Base-by-base conservation (phyloP, 1,140 invertebrate genomes). In the Andrena cerasifolii region DNA sequence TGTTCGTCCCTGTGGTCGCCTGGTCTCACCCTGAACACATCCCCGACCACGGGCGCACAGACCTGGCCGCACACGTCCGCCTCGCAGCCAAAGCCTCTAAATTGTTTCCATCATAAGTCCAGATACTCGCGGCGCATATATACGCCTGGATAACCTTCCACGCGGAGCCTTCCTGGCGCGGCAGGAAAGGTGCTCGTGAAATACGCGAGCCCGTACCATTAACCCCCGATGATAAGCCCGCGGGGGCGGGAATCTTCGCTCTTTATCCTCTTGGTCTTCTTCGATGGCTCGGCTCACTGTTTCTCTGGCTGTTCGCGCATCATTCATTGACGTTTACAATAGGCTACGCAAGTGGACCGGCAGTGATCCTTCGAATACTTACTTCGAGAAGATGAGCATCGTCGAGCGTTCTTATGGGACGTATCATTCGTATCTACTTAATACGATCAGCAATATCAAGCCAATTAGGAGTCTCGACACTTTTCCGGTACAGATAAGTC, bases 31-130 rank as follows among this genome's bases (percentile, higher is more conserved):
- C 86, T 81, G 82, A 62, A 54, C 74, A 85, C 74, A 83, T 65
- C 65, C 74, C 82, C 66, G 45, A 18, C 73, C 56, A 62, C 49
- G 31, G 31, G 51, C 21, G 79, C 62, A 83, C 76, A 78, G 80
- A 78, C 77, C 73, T 77, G 72, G 80, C 74, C 74, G 74, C 88
- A 86, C 86, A 87, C 79, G 82, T 86, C 82, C 80, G 84, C 84
- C 71, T 78, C 78, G 79, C 79, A 70, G 65, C 87, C 87, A 92
- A 92, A 92, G 90, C 90, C 89, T 87, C 90, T 92, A 92, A 92
- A 92, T 92, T 92, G 91, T 92, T 92, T 92, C 90, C 90, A 84
- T 92, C 91, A 92, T 92, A 92, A 92, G 91, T 92, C 91, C 91
- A 91, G 91, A 92, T 92, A 92, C 90, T 91, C 87, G 86, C 82